Conservation (phyloP, 2,113 vertebrate species). For the Xenus cinereus region DNA sequence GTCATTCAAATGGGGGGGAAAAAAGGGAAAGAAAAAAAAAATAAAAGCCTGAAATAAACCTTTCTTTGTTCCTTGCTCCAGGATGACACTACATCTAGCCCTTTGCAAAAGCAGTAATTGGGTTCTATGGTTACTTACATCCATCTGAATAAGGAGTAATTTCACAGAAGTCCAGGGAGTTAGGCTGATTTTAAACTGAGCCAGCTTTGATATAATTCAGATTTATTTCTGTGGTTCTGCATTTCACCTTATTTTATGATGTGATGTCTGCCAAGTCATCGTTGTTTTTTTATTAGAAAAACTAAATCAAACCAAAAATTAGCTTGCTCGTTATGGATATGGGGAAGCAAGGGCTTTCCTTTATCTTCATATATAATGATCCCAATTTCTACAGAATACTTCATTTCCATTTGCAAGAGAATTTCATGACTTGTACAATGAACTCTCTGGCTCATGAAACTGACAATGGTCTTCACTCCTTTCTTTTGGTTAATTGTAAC, state of each 20-base stretch:
- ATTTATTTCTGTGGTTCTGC: not conserved
- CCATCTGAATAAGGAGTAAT: not conserved
- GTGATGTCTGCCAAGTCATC: not conserved
- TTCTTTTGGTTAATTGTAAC: conserved; percentile 10
- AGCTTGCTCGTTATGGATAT: not conserved
- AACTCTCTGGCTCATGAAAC: not conserved
- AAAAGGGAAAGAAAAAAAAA: not conserved
- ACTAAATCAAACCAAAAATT: conserved; percentile 1
- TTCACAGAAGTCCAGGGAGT: not conserved
- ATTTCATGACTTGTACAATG: not conserved
- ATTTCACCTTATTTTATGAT: not conserved
- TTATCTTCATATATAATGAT: not conserved
- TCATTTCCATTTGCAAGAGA: conserved; percentile 21
- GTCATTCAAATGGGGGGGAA: not conserved
- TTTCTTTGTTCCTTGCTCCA: not conserved
- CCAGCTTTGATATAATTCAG: not conserved
- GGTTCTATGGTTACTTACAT: not conserved
- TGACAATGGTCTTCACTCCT: not conserved
- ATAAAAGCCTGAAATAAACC: not conserved
- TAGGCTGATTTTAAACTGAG: not conserved
- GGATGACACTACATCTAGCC: not conserved
- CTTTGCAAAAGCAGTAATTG: not conserved
- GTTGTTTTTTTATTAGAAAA: not conserved
- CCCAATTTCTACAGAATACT: not conserved
- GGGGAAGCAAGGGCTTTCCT: conserved; percentile 9